Evolutionary conservation across 2,888 invertebrate genomes (phyloP).

Genomic region (Deilephila porcellus): DNA sequence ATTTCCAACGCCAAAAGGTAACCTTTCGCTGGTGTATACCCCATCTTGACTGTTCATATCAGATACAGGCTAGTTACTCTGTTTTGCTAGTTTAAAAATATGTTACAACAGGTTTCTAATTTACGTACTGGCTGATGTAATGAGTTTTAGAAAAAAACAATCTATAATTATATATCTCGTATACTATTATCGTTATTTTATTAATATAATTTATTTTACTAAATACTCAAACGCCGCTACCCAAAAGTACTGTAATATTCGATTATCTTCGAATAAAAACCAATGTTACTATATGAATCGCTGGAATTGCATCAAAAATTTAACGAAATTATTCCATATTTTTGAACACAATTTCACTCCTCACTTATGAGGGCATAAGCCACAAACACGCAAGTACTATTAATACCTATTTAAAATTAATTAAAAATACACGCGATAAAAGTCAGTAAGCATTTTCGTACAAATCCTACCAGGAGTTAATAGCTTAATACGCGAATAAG

Average conservation of each 20-base stretch:
- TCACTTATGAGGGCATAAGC: neutral
- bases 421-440: conserved; percentile 9
- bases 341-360: neutral
- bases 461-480: neutral
- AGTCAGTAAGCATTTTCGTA: neutral
- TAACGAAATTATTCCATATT: neutral
- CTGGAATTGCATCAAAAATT: neutral
- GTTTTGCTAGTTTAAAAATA: too few species aligned
- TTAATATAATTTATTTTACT: too few species aligned
- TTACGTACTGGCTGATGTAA: too few species aligned
- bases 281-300: neutral
- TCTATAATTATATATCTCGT: too few species aligned
- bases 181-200: too few species aligned
- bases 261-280: neutral
- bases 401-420: neutral
- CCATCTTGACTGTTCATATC: too few species aligned
- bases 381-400: conserved; percentile 2
- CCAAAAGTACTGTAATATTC: neutral
- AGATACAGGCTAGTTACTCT: too few species aligned
- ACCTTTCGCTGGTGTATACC: too few species aligned
- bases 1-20: too few species aligned
- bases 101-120: too few species aligned
- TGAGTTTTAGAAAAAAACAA: too few species aligned
- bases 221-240: neutral
- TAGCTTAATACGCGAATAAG: neutral